Evolutionary conservation across 2,888 invertebrate species (phyloP), one percentile per base, ranked within the genome.

Genomic region (Aelia acuminata): DNA sequence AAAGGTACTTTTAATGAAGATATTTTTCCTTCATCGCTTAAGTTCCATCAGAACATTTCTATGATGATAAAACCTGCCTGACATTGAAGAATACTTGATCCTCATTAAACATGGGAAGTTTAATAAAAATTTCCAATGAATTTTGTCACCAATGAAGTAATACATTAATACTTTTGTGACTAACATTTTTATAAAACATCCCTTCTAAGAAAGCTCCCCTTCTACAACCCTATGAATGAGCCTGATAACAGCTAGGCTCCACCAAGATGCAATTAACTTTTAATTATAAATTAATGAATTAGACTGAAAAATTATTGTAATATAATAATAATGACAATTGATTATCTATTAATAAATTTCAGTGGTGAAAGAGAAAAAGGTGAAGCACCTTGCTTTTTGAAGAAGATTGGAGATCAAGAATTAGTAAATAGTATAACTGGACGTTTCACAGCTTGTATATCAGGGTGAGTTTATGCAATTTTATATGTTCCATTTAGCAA

Each of bases 401-500:
- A 98, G 93, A 96, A 95, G 91, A 96, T 98, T 91, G 97, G 97
- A 0, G 97, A 98, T 92, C 96, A 96, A 70, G 97, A 98, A 92
- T 94, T 97, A 88, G 96, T 96, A 92, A 95, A 96, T 91, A 96
- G 97, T 53, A 97, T 97, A 96, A 95, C 96, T 80, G 97, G 96
- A 88, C 97, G 97, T 93, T 97, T 98, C 92, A 98, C 97, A n/a
- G 98, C 98, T 88, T 98, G 98, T 92, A 96, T 96, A 85, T 95
- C 96, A 84, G 98, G 98, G 89, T 90, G 47, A 87, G 87, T 48
- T 80, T 43, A 43, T 22, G 22, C 10, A 43, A n/a, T 18, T 80
- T 43, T 3, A 3, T 10, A n/a, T n/a, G 22, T 22, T 80, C 22
- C 22, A 43, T 80, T 11, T n/a, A 43, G n/a, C 13, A 80, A n/a